Conservation (phyloP, 1,140 invertebrate species). For the Temnothorax curvispinosus region DNA sequence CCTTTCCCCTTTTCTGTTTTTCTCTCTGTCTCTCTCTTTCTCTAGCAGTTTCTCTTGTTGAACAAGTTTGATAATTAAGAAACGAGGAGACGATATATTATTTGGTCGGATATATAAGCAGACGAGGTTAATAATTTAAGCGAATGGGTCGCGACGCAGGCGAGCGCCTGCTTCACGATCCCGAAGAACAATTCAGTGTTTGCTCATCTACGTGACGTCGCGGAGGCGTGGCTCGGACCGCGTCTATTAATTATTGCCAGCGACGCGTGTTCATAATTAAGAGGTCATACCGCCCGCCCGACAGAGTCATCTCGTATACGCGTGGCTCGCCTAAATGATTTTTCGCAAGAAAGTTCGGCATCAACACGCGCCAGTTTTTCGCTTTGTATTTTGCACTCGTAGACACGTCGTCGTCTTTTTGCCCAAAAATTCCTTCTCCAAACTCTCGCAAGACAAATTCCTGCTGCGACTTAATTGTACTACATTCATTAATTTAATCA, state of each 20-base stretch:
- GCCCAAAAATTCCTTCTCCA: neutral
- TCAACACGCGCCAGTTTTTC: neutral
- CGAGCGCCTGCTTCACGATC: constrained; percentile 30
- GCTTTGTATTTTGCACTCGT: neutral
- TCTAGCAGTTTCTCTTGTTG: neutral
- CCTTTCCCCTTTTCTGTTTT: neutral
- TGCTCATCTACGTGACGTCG: constrained; percentile 25
- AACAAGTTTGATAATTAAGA: constrained; percentile 67
- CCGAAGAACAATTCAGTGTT: constrained; percentile 55
- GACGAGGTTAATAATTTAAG: constrained; percentile 68
- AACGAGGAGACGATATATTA: neutral
- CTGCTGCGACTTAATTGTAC: neutral
- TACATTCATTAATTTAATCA: constrained; percentile 2
- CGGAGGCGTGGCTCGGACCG: constrained; percentile 21
- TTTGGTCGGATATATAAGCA: constrained; percentile 43
- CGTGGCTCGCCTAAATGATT: constrained; percentile 19
- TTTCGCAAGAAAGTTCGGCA: constrained; percentile 33
- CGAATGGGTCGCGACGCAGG: neutral
- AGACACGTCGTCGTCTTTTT: neutral
- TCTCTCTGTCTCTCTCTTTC: neutral
- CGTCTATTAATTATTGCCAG: constrained; percentile 66
- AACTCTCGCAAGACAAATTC: neutral
- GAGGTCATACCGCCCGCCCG: constrained; percentile 26
- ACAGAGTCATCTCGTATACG: neutral
- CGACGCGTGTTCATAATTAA: constrained; percentile 70